These are phyloP conservation scores for Meandrina meandrites DNA, from an alignment of 92 coral and sea anemone species.

Conservation along the genomic window DNA sequence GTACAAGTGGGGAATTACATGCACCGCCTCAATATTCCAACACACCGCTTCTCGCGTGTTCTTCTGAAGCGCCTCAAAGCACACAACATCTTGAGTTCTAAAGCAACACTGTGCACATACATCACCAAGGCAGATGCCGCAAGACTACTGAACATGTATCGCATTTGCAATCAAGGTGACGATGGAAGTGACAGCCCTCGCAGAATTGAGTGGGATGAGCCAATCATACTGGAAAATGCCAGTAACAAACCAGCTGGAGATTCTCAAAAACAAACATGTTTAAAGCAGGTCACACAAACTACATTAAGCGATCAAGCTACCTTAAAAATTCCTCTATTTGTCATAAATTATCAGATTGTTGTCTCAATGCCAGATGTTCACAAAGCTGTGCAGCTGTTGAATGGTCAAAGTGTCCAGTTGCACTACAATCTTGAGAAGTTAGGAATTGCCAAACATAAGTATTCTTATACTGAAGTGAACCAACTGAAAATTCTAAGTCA, in stretches of 20 bases:
- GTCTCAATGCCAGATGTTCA: conserved; percentile 87
- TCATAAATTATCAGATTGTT: conserved; percentile 65
- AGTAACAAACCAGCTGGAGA: neutral
- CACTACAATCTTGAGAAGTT: conserved; percentile 76
- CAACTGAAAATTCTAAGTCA: conserved; percentile 73
- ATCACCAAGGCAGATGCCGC: conserved; percentile 79
- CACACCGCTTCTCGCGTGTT: conserved; percentile 68
- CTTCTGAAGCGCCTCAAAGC: conserved; percentile 74
- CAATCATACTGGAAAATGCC: conserved; percentile 59
- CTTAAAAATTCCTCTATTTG: conserved; percentile 66
- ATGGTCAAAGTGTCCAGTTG: conserved; percentile 87
- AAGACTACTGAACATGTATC: conserved; percentile 77
- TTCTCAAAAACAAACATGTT: neutral
- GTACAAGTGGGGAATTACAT: conserved; percentile 84
- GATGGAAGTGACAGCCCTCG: conserved; percentile 49
- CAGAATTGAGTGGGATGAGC: conserved; percentile 65
- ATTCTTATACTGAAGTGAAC: conserved; percentile 75
- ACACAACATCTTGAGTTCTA: conserved; percentile 70
- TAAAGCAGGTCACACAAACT: neutral
- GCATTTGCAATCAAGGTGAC: conserved; percentile 28
- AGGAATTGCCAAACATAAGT: conserved; percentile 68
- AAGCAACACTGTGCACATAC: conserved; percentile 84
- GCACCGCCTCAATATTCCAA: conserved; percentile 69
- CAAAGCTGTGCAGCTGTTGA: conserved; percentile 79
- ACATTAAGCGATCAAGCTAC: neutral